phyloP scores from a whole-genome alignment of 2,797 vertebrate genomes.

The Pelochelys cantorii region DNA sequence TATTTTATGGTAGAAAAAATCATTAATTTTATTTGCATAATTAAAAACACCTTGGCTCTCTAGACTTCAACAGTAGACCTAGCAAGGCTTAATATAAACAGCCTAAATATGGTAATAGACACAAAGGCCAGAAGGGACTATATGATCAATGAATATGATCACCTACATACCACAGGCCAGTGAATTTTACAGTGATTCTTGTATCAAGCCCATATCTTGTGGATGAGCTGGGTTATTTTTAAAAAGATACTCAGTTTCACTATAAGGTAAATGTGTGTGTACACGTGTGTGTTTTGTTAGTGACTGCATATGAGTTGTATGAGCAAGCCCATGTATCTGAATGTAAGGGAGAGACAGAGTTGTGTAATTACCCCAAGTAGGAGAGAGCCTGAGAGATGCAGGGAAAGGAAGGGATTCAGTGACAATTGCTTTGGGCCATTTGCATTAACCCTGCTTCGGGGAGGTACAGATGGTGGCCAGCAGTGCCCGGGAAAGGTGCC shows the following conservation, averaged over 20 bases:
- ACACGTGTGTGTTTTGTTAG: neutral
- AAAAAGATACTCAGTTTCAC: neutral
- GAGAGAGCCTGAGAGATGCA: neutral
- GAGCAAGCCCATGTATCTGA: neutral
- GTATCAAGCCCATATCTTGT: neutral
- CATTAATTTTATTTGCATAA: slow-evolving; percentile 43
- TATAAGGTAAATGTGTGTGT: neutral
- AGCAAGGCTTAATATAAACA: neutral
- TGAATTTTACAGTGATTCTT: neutral
- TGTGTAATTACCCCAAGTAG: neutral
- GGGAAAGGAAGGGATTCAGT: slow-evolving; percentile 4
- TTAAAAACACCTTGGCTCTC: neutral
- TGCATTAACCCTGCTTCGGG: slow-evolving; percentile 42
- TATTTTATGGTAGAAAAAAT: neutral
- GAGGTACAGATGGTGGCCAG: slow-evolving; percentile 58
- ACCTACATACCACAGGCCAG: slow-evolving; percentile 8
- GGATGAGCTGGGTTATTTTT: neutral
- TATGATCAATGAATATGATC: neutral
- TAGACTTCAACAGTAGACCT: neutral
- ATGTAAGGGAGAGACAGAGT: neutral
- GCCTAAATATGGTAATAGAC: neutral
- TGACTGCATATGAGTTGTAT: too few species aligned
- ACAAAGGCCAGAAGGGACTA: neutral
- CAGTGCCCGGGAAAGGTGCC: slow-evolving; percentile 37
- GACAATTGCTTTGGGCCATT: neutral